Evolutionary conservation across 2,113 vertebrate species (phyloP).

Genomic region (Delphinus delphis): DNA sequence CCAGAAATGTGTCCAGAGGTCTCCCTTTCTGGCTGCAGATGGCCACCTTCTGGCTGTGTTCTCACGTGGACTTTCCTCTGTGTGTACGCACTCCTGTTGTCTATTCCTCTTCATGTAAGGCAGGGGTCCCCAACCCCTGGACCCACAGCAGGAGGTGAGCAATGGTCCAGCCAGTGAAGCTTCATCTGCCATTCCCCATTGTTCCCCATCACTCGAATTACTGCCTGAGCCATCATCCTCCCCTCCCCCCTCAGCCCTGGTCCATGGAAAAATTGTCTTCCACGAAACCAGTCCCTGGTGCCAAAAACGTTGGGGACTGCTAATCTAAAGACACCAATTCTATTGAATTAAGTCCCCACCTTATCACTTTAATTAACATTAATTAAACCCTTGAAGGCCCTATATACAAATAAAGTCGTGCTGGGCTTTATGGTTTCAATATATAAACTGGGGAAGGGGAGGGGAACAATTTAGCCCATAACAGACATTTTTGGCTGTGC

Average conservation of each 20-base stretch:
- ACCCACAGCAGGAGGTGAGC: too few species aligned
- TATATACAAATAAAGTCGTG: not conserved
- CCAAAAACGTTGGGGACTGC: too few species aligned
- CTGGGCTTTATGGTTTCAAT: not conserved
- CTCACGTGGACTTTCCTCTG: not conserved
- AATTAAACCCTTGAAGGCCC: not conserved
- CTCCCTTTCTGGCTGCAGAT: not conserved
- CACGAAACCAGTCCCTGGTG: too few species aligned
- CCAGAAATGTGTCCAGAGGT: fast-evolving
- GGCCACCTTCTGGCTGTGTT: not conserved
- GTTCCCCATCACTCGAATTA: too few species aligned
- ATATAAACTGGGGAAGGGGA: not conserved
- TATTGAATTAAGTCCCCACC: not conserved
- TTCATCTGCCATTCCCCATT: too few species aligned
- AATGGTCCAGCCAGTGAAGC: too few species aligned
- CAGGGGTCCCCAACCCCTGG: too few species aligned
- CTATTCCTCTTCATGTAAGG: not conserved
- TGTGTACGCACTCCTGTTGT: not conserved
- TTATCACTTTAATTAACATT: not conserved
- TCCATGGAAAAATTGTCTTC: too few species aligned
- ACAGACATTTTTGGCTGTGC: not conserved
- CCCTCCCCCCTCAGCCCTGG: too few species aligned
- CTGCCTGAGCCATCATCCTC: too few species aligned
- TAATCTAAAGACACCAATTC: not conserved
- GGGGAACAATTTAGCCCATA: not conserved